phyloP scores from a whole-genome alignment of 2,797 vertebrate genomes.

The Coregonus sp. region DNA sequence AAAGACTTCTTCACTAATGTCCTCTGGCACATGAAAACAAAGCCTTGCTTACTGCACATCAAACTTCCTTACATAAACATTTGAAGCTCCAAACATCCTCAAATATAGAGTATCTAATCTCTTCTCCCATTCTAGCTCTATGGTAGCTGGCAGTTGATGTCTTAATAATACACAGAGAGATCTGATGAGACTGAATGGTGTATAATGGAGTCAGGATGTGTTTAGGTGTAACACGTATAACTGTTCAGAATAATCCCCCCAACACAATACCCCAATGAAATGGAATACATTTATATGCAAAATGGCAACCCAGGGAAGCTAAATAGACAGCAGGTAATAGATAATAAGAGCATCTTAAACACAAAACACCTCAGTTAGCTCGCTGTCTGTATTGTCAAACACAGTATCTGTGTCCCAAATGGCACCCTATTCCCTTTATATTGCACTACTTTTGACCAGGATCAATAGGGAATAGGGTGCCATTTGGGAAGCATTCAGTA shows the following conservation, averaged over 20 bases:
- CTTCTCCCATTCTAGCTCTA: conserved; percentile 30
- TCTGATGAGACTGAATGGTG: conserved; percentile 40
- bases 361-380: conserved; percentile 56
- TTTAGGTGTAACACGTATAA: conserved; percentile 46
- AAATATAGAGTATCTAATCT: conserved; percentile 38
- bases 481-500: no score
- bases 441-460: no score
- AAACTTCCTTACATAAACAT: conserved; percentile 35
- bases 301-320: conserved; percentile 45
- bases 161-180: conserved; percentile 40
- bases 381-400: conserved; percentile 27
- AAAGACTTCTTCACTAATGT: conserved; percentile 28
- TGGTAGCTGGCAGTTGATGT: conserved; percentile 33
- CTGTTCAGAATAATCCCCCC: conserved; percentile 55
- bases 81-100: conserved; percentile 41
- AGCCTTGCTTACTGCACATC: conserved; percentile 46
- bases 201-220: conserved; percentile 51
- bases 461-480: no score
- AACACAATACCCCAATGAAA: conserved; percentile 51
- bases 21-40: conserved; percentile 32
- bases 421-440: no score
- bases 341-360: conserved; percentile 57
- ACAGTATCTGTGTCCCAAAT: conserved; percentile 4
- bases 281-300: conserved; percentile 64
- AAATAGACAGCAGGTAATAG: conserved; percentile 59